Conservation (phyloP, 35 echinoderm and acorn worm species). For the Apostichopus californicus region DNA sequence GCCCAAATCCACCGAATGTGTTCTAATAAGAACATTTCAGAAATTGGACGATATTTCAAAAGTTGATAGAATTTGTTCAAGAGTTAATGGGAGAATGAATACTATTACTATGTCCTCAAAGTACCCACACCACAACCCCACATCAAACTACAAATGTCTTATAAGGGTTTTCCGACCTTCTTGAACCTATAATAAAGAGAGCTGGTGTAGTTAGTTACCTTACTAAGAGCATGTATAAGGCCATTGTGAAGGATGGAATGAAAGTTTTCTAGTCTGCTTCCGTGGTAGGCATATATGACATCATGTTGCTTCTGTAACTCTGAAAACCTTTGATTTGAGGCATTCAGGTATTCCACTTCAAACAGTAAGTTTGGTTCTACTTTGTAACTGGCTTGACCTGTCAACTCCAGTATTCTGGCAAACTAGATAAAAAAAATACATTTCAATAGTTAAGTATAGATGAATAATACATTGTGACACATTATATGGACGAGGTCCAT, state of each 20-base stretch:
- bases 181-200: no score
- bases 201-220: slow-evolving; percentile 51
- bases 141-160: no score
- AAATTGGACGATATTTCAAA: no score
- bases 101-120: no score
- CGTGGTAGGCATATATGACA: slow-evolving; percentile 92
- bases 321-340: slow-evolving; percentile 71
- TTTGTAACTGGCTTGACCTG: slow-evolving; percentile 80
- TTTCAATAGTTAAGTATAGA: neutral
- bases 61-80: no score
- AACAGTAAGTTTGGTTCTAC: slow-evolving; percentile 88
- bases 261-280: slow-evolving; percentile 95
- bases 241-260: slow-evolving; percentile 95
- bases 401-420: slow-evolving; percentile 71
- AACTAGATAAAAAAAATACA: slow-evolving; percentile 47
- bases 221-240: slow-evolving; percentile 87
- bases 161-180: no score
- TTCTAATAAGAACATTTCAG: no score
- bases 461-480: neutral
- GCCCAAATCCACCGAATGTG: no score
- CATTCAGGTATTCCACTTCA: slow-evolving; percentile 76
- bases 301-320: slow-evolving; percentile 69
- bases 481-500: no score
- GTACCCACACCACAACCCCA: no score
- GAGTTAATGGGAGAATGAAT: no score